Percentiles rank a stretch among this genome's conserved stretches.
These are phyloP conservation scores for Muscicapa comitata DNA, from an alignment of 2,797 vertebrate species.

Conservation along the genomic window DNA sequence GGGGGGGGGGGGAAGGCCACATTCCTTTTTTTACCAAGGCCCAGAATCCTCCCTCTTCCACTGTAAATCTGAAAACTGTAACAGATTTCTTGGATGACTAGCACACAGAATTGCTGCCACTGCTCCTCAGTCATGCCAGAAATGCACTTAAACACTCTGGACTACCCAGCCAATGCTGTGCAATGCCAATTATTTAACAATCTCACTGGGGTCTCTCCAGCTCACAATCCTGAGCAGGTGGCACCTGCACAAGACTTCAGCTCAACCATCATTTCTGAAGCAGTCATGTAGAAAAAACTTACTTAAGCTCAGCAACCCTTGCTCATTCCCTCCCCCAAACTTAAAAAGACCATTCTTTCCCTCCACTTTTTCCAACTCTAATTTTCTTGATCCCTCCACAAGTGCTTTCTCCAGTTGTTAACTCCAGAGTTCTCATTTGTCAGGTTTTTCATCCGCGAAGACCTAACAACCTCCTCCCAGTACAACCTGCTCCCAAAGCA, in stretches of 20 bases:
- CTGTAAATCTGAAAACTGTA: background rate
- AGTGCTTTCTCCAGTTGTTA: background rate
- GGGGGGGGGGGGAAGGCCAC: fast-evolving
- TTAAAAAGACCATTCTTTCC: background rate
- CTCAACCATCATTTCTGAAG: background rate
- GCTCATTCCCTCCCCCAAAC: background rate
- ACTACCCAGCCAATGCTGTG: background rate
- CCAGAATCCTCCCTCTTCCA: background rate
- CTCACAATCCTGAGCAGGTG: background rate
- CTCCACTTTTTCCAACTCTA: background rate
- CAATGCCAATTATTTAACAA: background rate
- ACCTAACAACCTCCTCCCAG: background rate
- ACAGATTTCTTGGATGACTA: background rate
- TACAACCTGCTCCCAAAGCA: background rate
- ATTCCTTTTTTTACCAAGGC: background rate
- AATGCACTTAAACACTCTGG: background rate
- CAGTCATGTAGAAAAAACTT: fast-evolving
- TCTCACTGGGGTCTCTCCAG: background rate
- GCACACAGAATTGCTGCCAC: background rate
- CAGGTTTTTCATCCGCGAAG: background rate
- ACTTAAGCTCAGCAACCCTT: background rate
- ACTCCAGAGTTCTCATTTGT: background rate
- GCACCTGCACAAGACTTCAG: background rate
- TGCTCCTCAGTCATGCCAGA: background rate
- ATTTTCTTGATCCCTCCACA: background rate